These are phyloP conservation scores for Cnemophilus loriae DNA, from an alignment of 2,113 vertebrate genomes.

Conservation along the genomic window DNA sequence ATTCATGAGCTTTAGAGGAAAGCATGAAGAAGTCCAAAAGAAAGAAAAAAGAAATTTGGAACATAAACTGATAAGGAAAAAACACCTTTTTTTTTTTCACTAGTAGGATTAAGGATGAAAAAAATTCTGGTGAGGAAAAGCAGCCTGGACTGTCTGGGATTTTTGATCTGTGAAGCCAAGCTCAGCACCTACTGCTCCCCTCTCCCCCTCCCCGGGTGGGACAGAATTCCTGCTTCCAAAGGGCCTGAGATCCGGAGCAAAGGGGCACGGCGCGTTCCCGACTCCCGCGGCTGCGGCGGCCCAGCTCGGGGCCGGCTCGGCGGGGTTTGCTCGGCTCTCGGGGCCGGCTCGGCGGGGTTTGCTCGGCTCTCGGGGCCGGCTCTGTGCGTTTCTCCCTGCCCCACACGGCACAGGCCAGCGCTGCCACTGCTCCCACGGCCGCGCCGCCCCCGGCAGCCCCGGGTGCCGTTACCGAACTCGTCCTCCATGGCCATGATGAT, in stretches of 20 bases:
- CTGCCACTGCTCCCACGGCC: background rate
- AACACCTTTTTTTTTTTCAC: rapidly evolving
- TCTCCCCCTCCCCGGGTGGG: no score
- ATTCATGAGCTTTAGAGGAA: background rate
- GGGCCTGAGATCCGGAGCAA: background rate
- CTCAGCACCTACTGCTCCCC: background rate
- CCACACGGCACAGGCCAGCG: background rate
- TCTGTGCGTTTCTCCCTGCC: background rate
- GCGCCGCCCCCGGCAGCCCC: background rate
- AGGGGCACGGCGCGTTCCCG: rapidly evolving
- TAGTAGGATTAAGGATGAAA: background rate
- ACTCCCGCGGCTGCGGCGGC: rapidly evolving
- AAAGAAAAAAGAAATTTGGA: background rate
- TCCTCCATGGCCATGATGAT: slow-evolving; percentile 99
- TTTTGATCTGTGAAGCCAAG: background rate
- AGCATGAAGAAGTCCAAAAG: background rate
- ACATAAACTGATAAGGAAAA: background rate
- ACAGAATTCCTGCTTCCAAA: background rate
- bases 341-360: rapidly evolving
- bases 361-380: background rate
- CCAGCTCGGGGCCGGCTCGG: background rate
- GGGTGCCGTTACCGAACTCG: slow-evolving; percentile 83
- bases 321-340: rapidly evolving
- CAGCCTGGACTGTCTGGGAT: background rate
- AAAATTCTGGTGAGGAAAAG: background rate